Evolutionary conservation across 2,888 invertebrate species (phyloP), one percentile per base, ranked within the genome.

Genomic region (Yponomeuta sedellus): DNA sequence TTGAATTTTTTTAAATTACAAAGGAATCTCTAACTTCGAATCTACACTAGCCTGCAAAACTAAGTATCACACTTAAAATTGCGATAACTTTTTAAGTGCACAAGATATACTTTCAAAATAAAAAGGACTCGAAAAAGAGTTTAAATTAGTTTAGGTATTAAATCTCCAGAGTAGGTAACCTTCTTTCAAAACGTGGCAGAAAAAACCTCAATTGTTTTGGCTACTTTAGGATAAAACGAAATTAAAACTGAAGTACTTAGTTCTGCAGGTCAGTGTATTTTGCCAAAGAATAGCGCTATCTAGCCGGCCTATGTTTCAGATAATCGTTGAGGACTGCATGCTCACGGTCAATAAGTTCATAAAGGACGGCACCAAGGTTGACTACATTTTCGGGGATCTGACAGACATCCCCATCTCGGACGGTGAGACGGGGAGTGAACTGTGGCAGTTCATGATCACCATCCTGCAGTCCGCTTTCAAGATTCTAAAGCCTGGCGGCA

Each of bases 341-440:
- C 93, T 95, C 73, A 94, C 95, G 1, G 91, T 98, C 80, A 94
- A 96, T 72, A 94, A 96, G 75, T 97, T 95, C 83, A 94, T 95
- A 70, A 92, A 93, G 61, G 94, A 96, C 70, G 95, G 95, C n/a
- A 93, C 94, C 73, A 95, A 94, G 76, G 97, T 98, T 75, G 98
- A 98, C 89, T 97, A 95, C 77, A 95, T 98, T 40, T 97, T 98
- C 79, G 98, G 97, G 2, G 98, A 98, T 83, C 92, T 98, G 70
- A 98, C 98, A 0, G 98, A 98, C 80, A 96, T 98, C 72, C 97
- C 98, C 12, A 96, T 98, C 70, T 96, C 96, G 16, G 94, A 95
- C 72, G 93, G 94, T 0, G 95, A 95, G 0, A 94, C 95, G 72
- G 96, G 96, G 8, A 34, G 34, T 34, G 96, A 97, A 79, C 92